Evolutionary conservation across 2,797 vertebrate genomes (phyloP).

Genomic region (Octomys mimax): DNA sequence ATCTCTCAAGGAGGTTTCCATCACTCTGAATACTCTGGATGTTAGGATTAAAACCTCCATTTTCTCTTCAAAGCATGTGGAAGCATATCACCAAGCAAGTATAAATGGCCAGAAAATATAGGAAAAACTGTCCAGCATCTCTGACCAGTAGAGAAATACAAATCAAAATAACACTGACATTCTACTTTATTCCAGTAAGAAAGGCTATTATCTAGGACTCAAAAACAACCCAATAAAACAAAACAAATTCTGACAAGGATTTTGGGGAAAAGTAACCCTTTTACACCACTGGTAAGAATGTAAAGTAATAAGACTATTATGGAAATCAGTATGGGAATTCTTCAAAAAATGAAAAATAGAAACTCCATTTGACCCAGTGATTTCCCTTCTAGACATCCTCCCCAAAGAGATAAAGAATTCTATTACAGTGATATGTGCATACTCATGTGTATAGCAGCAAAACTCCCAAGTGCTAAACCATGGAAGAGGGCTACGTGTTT

Average conservation of each 20-base stretch:
- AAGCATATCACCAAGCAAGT: background rate
- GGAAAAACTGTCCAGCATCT: background rate
- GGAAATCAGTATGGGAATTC: background rate
- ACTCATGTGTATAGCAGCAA: background rate
- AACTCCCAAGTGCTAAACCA: background rate
- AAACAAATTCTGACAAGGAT: background rate
- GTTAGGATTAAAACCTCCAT: background rate
- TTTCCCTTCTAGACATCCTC: background rate
- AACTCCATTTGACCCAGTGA: background rate
- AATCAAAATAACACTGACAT: background rate
- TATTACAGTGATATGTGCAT: background rate
- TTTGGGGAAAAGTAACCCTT: background rate
- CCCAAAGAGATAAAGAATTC: background rate
- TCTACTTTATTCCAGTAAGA: background rate
- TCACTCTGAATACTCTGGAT: background rate
- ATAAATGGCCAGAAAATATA: background rate
- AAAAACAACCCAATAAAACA: background rate
- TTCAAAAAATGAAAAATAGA: background rate
- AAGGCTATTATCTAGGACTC: background rate
- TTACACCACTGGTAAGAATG: background rate
- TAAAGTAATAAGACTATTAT: background rate
- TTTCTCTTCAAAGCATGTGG: background rate
- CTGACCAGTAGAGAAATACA: background rate
- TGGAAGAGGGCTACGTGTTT: background rate
- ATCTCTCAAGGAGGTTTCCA: background rate